Conservation (phyloP, 2,113 vertebrate genomes). For the Amphiprion percula region DNA sequence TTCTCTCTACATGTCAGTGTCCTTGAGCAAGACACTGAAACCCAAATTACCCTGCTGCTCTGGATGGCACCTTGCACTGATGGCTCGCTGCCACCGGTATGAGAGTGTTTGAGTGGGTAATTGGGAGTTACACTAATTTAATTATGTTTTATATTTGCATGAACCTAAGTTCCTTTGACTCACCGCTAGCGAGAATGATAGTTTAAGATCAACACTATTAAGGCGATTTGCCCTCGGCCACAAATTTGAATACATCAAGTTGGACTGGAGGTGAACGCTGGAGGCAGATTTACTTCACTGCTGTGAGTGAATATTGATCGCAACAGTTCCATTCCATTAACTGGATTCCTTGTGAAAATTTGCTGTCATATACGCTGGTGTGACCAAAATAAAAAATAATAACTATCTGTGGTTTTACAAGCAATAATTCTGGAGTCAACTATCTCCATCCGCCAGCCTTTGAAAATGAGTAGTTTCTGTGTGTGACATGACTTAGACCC, state of each 20-base stretch:
- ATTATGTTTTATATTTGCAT: neutral
- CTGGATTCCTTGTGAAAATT: neutral
- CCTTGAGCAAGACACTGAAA: neutral
- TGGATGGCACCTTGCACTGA: neutral
- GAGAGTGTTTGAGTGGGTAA: neutral
- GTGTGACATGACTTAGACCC: slow-evolving; percentile 50
- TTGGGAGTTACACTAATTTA: neutral
- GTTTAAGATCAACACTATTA: slow-evolving; percentile 4
- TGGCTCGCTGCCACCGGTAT: neutral
- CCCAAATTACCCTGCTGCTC: neutral
- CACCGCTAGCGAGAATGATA: neutral
- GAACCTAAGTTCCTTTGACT: neutral
- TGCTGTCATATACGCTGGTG: neutral
- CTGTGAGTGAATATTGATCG: slow-evolving; percentile 7
- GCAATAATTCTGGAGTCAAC: neutral
- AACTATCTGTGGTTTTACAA: neutral
- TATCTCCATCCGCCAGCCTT: slow-evolving; percentile 5
- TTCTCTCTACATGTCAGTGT: neutral
- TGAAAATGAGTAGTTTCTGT: slow-evolving; percentile 32
- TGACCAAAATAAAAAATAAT: neutral
- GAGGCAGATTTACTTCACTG: neutral
- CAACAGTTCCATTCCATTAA: neutral
- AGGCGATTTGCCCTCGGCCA: neutral
- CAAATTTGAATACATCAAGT: slow-evolving; percentile 1
- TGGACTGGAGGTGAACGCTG: neutral